These are phyloP conservation scores for Drosophila tani DNA, from an alignment of 1,140 invertebrate species.

Conservation along the genomic window DNA sequence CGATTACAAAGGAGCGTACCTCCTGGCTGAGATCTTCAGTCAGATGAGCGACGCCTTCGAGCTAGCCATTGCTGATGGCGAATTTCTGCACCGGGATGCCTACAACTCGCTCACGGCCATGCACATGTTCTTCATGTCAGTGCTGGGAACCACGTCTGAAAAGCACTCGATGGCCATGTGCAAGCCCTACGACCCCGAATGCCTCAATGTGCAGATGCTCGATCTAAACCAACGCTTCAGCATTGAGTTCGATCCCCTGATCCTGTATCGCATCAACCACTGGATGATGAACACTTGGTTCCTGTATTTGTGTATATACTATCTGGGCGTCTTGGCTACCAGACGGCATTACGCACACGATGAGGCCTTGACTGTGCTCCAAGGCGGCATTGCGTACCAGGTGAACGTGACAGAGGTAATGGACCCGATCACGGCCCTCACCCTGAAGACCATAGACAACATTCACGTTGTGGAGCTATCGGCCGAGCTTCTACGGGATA, in stretches of 20 bases:
- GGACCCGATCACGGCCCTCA: neutral
- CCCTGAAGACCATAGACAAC: slow-evolving; percentile 9
- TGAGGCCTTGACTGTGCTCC: neutral
- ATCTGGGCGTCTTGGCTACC: slow-evolving; percentile 28
- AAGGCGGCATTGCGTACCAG: slow-evolving; percentile 33
- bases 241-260: slow-evolving; percentile 11
- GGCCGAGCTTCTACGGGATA: neutral
- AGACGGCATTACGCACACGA: slow-evolving; percentile 8
- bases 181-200: neutral
- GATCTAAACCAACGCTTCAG: neutral
- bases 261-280: slow-evolving; percentile 13
- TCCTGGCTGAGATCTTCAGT: slow-evolving; percentile 4
- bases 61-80: neutral
- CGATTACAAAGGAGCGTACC: neutral
- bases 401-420: slow-evolving; percentile 13
- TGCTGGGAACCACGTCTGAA: neutral
- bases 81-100: slow-evolving; percentile 18
- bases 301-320: slow-evolving; percentile 33
- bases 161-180: slow-evolving; percentile 27
- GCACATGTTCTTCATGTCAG: slow-evolving; percentile 15
- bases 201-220: neutral
- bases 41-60: neutral
- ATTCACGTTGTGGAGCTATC: slow-evolving; percentile 6
- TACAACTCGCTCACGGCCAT: slow-evolving; percentile 20
- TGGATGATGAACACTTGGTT: slow-evolving; percentile 31